phyloP scores from a whole-genome alignment of 2,113 vertebrate species.

The Otus sunia region DNA sequence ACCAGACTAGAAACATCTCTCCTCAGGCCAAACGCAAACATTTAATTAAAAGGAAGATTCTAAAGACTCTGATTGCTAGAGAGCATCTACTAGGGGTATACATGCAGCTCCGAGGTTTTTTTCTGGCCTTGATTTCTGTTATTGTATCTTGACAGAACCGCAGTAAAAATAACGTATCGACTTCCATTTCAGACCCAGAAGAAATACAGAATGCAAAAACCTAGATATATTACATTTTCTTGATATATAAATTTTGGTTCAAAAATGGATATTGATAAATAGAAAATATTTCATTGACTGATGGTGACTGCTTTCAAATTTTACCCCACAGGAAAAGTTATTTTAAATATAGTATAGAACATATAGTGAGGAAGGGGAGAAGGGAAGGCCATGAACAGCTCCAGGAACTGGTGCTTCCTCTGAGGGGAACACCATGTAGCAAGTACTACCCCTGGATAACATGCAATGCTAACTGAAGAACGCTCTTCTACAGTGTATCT shows the following conservation, averaged over 20 bases:
- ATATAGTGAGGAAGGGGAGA: neutral
- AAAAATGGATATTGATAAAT: neutral
- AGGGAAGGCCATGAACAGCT: neutral
- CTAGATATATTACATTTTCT: neutral
- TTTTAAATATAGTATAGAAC: neutral
- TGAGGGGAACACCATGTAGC: neutral
- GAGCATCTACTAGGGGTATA: neutral
- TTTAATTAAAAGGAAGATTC: neutral
- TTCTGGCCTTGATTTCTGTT: neutral
- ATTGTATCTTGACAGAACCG: neutral
- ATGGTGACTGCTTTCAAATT: neutral
- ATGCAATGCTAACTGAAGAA: accelerated
- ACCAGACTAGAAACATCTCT: neutral
- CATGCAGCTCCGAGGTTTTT: neutral
- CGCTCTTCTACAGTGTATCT: neutral
- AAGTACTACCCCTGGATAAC: neutral
- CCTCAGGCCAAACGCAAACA: neutral
- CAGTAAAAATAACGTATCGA: neutral
- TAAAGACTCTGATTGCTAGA: neutral
- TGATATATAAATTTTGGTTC: neutral
- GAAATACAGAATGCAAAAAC: neutral
- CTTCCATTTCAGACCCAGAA: neutral
- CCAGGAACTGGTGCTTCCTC: neutral
- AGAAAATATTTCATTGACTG: neutral
- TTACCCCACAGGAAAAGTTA: neutral